Evolutionary conservation across 64 coral and sea anemone species (phyloP), one percentile per base, ranked within the genome.

Genomic region (Actinia tenebrosa): DNA sequence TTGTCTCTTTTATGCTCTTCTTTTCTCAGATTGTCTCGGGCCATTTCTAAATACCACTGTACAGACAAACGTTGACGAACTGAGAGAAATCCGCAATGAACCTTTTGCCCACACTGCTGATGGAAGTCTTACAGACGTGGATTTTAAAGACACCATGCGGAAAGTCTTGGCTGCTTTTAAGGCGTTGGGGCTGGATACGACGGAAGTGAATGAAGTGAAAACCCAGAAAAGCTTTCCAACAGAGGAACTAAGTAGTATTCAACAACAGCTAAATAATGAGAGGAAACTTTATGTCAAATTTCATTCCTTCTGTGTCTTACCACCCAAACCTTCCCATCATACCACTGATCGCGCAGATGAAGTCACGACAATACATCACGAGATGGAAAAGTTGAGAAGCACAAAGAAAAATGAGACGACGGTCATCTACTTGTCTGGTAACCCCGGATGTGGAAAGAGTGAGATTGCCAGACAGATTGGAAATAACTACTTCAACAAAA

Each of bases 11-110:
- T 89, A 89, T 19, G 78, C 88, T 22, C 1, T 89, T 20, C 88
- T 84, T 20, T 89, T 44, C 88, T 89, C 88, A 19, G 88, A 89
- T 44, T 64, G 88, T 83, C 42, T 89, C 19, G 88, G 88, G 18
- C 18, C 56, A 13, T n/a, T 3, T 69, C 42, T 64, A 0, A 69
- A n/a, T 43, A 15, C 44, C 64, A 79, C 47, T 17, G 80, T 89
- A 26, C 23, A 69, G 23, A 64, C 10, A 43, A 83, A 44, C 15
- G 63, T 89, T 43, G 80, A 89, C 64, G 62, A 83, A 61, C 0
- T 89, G 0, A 61, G 88, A 23, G 22, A 83, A 42, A 58, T 89
- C 83, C 88, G 88, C 64, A 89, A 89, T 46, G 26, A 89, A 89
- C 58, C 46, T 10, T 83, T 89, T 83, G 88, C 88, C 6, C 88